A percentile compares a stretch with the other conserved stretches of the same genome.
Evolutionary conservation across 2,797 vertebrate species (phyloP).

Genomic region (Pygocentrus nattereri): DNA sequence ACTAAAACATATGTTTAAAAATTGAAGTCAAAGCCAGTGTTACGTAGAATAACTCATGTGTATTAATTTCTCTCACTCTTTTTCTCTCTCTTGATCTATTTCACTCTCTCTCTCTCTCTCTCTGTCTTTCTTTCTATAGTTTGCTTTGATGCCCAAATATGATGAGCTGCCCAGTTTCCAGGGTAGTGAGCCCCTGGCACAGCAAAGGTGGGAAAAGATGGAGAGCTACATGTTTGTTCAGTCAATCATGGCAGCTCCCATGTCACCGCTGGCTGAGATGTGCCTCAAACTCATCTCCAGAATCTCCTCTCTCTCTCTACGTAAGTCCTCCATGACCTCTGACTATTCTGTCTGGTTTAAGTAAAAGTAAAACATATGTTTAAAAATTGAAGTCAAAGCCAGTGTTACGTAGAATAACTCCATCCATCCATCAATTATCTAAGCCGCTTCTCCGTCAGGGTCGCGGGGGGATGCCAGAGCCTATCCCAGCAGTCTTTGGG

Average conservation of each 20-base stretch:
- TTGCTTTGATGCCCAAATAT: slow-evolving; percentile 85
- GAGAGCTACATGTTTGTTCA: slow-evolving; percentile 85
- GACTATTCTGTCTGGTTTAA: not conserved
- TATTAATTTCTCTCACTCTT: too few species aligned
- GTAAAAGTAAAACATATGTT: too few species aligned
- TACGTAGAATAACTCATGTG: too few species aligned
- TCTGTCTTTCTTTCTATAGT: slow-evolving; percentile 61
- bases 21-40: too few species aligned
- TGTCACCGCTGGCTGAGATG: slow-evolving; percentile 78
- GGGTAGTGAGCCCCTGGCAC: slow-evolving; percentile 67
- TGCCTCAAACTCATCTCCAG: slow-evolving; percentile 86
- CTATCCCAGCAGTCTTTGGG: too few species aligned
- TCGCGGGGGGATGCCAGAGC: too few species aligned
- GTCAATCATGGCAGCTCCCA: slow-evolving; percentile 81
- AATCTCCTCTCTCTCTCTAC: slow-evolving; percentile 83
- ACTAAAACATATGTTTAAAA: too few species aligned
- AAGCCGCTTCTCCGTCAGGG: too few species aligned
- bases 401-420: too few species aligned
- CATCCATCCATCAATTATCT: too few species aligned
- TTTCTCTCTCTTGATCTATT: too few species aligned
- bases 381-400: too few species aligned
- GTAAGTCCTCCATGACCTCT: slow-evolving; percentile 73
- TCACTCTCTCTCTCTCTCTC: not conserved
- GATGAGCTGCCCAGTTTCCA: slow-evolving; percentile 83
- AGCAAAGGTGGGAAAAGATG: slow-evolving; percentile 80